phyloP scores from a whole-genome alignment of 2,888 invertebrate genomes.

The Syrphus vitripennis region DNA sequence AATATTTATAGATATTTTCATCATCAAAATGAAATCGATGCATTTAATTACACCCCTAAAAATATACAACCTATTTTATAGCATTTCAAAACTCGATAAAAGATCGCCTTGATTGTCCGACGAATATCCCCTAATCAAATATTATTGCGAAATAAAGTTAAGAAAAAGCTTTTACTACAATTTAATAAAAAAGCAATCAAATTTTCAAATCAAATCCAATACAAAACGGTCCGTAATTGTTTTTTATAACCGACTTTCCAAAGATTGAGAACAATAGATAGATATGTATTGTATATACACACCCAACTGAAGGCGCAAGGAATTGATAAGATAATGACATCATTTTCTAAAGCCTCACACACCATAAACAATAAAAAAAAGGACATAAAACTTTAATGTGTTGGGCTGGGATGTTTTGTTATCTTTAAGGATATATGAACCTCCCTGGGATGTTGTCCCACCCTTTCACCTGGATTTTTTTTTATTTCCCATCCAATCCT shows the following conservation, averaged over 20 bases:
- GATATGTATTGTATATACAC: too few relatives aligned
- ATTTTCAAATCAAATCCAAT: conserved; percentile 53
- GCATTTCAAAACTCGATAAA: background rate
- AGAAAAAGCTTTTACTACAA: conserved; percentile 16
- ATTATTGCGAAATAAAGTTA: conserved; percentile 35
- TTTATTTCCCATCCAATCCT: background rate
- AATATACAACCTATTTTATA: conserved; percentile 35
- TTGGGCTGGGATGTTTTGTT: background rate
- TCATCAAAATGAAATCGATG: conserved; percentile 14
- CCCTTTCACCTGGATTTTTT: conserved; percentile 4
- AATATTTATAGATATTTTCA: conserved; percentile 10
- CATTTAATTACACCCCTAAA: background rate
- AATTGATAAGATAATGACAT: conserved; percentile 16
- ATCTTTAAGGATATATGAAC: background rate
- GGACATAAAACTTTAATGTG: conserved; percentile 1
- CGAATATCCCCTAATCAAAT: conserved; percentile 14
- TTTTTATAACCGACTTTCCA: background rate
- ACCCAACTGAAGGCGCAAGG: background rate
- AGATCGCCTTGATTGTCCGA: conserved; percentile 2
- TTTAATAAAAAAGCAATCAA: conserved; percentile 34
- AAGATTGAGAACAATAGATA: background rate
- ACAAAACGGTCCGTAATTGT: conserved; percentile 45
- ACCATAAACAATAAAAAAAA: background rate
- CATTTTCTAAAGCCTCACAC: background rate
- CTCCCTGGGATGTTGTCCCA: background rate